Evolutionary conservation across 2,797 vertebrate genomes (phyloP).

Genomic region (Psittacula derbiana): DNA sequence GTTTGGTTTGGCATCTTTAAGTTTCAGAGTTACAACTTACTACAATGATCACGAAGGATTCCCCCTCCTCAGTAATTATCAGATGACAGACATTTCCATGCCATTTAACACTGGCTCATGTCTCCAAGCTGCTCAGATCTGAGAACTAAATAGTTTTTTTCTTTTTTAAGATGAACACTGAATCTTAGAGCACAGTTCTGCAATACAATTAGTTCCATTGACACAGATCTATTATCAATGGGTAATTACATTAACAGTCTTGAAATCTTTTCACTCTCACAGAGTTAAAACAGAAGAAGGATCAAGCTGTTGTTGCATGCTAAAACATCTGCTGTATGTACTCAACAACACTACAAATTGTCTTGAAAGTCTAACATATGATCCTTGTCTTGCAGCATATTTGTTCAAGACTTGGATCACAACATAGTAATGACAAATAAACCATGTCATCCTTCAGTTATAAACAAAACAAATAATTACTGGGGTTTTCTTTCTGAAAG

Average conservation of each 20-base stretch:
- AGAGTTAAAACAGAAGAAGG: neutral
- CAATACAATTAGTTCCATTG: neutral
- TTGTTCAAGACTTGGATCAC: neutral
- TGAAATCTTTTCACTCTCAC: neutral
- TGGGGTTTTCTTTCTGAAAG: neutral
- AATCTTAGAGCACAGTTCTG: neutral
- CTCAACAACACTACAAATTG: neutral
- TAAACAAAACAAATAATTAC: neutral
- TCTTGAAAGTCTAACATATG: neutral
- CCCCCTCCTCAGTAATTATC: neutral
- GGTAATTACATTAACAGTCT: neutral
- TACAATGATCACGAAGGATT: neutral
- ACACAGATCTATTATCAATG: neutral
- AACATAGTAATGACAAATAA: neutral
- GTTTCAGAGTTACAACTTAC: neutral
- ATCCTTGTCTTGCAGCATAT: neutral
- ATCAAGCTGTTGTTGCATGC: neutral
- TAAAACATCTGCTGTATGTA: conserved; percentile 21
- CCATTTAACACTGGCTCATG: neutral
- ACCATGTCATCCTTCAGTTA: neutral
- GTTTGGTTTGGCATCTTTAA: neutral
- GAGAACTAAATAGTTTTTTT: neutral
- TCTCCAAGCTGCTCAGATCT: neutral
- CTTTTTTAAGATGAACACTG: neutral
- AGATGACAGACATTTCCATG: neutral